Percentiles rank a stretch among this genome's conserved stretches.
phyloP scores from a whole-genome alignment of 2,888 invertebrate species.

The Caenorhabditis wallacei region DNA sequence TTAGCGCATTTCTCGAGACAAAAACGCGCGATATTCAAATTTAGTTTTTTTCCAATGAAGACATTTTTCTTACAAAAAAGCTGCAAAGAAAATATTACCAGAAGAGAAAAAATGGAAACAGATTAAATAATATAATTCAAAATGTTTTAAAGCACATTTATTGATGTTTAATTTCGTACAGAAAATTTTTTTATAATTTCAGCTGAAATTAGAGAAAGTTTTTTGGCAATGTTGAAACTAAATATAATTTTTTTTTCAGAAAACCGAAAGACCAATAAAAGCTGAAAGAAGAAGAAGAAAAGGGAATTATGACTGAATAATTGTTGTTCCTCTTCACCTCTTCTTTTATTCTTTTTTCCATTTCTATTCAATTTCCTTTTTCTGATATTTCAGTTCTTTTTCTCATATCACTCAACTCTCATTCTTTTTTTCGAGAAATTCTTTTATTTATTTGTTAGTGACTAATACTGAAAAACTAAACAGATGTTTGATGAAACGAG shows the following conservation, averaged over 20 bases:
- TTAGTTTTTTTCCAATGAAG: neutral
- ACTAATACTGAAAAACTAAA: constrained; percentile 41
- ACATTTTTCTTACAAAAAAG: no score
- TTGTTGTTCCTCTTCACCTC: neutral
- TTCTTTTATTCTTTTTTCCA: constrained; percentile 1
- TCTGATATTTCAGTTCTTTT: neutral
- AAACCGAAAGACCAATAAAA: neutral
- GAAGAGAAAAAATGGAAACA: no score
- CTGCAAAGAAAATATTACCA: neutral
- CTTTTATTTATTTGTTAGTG: constrained; percentile 15
- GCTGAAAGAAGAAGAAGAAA: no score
- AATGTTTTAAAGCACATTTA: no score
- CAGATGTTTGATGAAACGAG: constrained; percentile 44
- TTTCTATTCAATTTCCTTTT: neutral
- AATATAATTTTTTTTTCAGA: no score
- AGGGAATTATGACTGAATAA: neutral
- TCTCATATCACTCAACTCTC: constrained; percentile 23
- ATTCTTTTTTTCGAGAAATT: neutral
- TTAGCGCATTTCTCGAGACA: neutral
- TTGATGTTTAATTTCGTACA: no score
- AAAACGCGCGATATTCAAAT: constrained; percentile 24
- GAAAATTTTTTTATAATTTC: no score
- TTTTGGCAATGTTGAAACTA: no score
- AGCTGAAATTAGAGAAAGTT: no score
- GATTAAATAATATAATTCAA: no score